A percentile compares a stretch with the other conserved stretches of the same genome.
These are phyloP conservation scores for Rhadinocentrus ornatus DNA, from an alignment of 2,797 vertebrate genomes.

Conservation along the genomic window DNA sequence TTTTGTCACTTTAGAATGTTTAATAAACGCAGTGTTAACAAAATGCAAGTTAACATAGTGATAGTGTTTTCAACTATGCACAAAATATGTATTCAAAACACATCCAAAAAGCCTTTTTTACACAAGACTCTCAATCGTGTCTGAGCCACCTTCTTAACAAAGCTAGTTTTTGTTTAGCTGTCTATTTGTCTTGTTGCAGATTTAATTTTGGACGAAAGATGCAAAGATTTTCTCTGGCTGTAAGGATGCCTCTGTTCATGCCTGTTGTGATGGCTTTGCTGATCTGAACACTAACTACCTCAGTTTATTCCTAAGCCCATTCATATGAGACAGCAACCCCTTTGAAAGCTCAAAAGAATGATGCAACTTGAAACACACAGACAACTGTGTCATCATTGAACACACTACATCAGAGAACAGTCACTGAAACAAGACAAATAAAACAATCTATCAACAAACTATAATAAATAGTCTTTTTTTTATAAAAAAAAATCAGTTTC, in stretches of 20 bases:
- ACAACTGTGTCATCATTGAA: background rate
- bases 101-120: background rate
- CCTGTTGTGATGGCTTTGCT: background rate
- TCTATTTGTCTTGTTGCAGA: background rate
- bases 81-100: background rate
- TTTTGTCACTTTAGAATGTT: background rate
- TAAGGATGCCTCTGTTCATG: background rate
- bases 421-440: background rate
- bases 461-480: background rate
- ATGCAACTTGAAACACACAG: background rate
- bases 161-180: background rate
- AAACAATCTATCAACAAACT: background rate
- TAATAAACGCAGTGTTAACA: background rate
- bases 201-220: background rate
- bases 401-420: background rate
- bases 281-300: background rate
- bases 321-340: background rate
- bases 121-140: background rate
- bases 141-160: background rate
- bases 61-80: background rate
- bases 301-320: conserved; percentile 1
- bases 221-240: background rate
- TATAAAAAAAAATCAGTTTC: background rate
- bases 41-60: background rate
- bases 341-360: background rate